Percentiles rank a stretch among this genome's conserved stretches.
These are phyloP conservation scores for Stigmatopora nigra DNA, from an alignment of 2,113 vertebrate species.

Conservation along the genomic window DNA sequence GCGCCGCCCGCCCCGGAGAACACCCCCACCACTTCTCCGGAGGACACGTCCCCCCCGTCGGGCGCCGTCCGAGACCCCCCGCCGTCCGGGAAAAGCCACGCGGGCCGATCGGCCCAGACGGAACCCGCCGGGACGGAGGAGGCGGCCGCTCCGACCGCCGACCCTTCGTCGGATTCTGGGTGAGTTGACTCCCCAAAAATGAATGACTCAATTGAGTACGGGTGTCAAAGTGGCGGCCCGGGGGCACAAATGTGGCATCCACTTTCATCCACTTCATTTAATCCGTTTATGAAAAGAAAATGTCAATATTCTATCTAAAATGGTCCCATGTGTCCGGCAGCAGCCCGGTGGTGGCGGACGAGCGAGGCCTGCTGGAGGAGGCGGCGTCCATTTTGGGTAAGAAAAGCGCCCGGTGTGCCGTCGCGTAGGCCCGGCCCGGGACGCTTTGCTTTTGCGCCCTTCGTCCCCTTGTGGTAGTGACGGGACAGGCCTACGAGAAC, in stretches of 20 bases:
- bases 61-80: slow-evolving; percentile 6
- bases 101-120: slow-evolving; percentile 10
- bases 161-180: slow-evolving; percentile 55
- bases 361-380: slow-evolving; percentile 69
- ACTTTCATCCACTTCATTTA: too few species aligned
- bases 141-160: slow-evolving; percentile 32
- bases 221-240: too few species aligned
- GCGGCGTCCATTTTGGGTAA: slow-evolving; percentile 72
- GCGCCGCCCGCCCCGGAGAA: slow-evolving; percentile 19
- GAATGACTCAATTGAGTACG: too few species aligned
- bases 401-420: too few species aligned
- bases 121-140: slow-evolving; percentile 38
- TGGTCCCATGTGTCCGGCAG: too few species aligned
- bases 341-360: slow-evolving; percentile 60
- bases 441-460: too few species aligned
- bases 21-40: slow-evolving; percentile 3
- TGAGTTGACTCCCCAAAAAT: slow-evolving; percentile 28
- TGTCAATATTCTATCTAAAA: too few species aligned
- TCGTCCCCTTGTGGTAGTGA: slow-evolving; percentile 49
- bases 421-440: too few species aligned
- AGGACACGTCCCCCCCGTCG: slow-evolving; percentile 3
- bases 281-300: too few species aligned
- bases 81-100: neutral
- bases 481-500: slow-evolving; percentile 72
- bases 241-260: too few species aligned